Percentiles rank a stretch among this genome's conserved stretches.
These are phyloP conservation scores for Ectropis crepuscularia DNA, from an alignment of 2,888 invertebrate species.

Conservation along the genomic window DNA sequence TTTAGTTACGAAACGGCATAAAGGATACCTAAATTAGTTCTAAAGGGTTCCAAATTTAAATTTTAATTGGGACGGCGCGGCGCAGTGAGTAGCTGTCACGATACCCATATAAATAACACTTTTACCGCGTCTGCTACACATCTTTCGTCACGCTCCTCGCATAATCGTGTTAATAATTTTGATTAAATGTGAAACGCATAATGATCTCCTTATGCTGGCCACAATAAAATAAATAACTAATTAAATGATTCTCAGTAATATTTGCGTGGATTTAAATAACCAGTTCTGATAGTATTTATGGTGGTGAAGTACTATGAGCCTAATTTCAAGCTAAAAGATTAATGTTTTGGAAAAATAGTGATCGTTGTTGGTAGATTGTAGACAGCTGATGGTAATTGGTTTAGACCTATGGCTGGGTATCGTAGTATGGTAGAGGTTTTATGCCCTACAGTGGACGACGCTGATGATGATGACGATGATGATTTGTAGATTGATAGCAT, in stretches of 20 bases:
- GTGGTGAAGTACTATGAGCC: too few species aligned
- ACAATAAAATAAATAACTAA: conserved; percentile 14
- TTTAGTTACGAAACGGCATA: conserved; percentile 36
- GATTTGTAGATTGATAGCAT: too few species aligned
- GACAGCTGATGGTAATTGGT: too few species aligned
- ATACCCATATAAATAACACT: conserved; percentile 70
- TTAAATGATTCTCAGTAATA: background rate
- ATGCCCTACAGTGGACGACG: too few species aligned
- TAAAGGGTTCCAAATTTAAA: conserved; percentile 69
- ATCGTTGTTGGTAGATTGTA: too few species aligned
- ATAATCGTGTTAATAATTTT: conserved; percentile 45
- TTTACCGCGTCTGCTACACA: conserved; percentile 51
- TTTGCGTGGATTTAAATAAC: too few species aligned
- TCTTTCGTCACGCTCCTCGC: conserved; percentile 38
- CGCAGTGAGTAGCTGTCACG: conserved; percentile 63
- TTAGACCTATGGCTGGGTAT: too few species aligned
- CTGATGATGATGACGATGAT: too few species aligned
- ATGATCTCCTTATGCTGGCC: conserved; percentile 1
- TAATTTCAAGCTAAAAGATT: too few species aligned
- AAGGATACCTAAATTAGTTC: conserved; percentile 49
- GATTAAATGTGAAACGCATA: conserved; percentile 30
- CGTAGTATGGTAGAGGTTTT: too few species aligned
- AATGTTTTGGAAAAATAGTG: too few species aligned
- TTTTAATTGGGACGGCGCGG: conserved; percentile 71
- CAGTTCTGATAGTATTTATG: too few species aligned